Evolutionary conservation across 2,113 vertebrate genomes (phyloP).

Genomic region (Aegotheles bennettii): DNA sequence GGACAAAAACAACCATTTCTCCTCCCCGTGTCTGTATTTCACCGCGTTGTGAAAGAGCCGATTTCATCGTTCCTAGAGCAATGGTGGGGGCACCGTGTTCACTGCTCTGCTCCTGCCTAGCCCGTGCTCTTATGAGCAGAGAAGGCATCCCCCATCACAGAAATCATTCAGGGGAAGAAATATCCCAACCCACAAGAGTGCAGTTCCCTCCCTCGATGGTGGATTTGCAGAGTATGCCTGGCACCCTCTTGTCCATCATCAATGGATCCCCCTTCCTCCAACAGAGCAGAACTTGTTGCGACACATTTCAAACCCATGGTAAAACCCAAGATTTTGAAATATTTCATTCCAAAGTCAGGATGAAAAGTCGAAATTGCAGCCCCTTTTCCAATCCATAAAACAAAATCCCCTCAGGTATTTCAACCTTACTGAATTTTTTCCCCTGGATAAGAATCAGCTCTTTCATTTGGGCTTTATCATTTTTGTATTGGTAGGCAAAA

Average conservation of each 20-base stretch:
- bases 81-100: rapidly evolving
- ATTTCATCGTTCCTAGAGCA: not conserved
- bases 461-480: not conserved
- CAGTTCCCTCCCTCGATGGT: rapidly evolving
- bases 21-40: not conserved
- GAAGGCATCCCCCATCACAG: not conserved
- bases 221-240: not conserved
- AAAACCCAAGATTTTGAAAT: not conserved
- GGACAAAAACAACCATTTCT: not conserved
- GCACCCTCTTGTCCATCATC: not conserved
- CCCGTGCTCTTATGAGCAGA: rapidly evolving
- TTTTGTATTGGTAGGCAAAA: not conserved
- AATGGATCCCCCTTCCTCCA: not conserved
- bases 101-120: not conserved
- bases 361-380: not conserved
- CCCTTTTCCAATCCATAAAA: not conserved
- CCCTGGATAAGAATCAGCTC: not conserved
- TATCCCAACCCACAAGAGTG: not conserved
- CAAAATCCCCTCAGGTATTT: not conserved
- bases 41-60: rapidly evolving
- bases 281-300: not conserved
- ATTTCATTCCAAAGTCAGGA: not conserved
- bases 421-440: rapidly evolving
- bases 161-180: not conserved
- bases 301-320: not conserved